Base-by-base conservation (phyloP, 2,888 invertebrate species). In the Lymantria monacha region DNA sequence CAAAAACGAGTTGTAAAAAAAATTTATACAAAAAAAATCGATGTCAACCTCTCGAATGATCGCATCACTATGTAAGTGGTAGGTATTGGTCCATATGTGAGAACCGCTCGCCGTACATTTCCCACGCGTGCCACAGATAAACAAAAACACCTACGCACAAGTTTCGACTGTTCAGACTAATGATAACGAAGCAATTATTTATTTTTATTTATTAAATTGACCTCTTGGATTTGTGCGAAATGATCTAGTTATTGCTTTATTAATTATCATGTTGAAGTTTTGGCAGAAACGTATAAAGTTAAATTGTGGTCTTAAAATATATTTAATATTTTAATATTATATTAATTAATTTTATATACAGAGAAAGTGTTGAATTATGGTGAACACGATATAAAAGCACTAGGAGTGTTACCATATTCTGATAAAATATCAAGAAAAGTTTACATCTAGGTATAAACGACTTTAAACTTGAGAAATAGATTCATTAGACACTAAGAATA, bases 51-150 rank as follows among this genome's bases (percentile, higher is more conserved):
- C 44, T 46, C 38, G 42, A 41, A n/a, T 46, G 22, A 46, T 46
- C 49, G 14, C 53, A 53, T 49, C 59, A 55, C 50, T 49, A 33
- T 10, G 10, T 54, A 45, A 51, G 50, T 61, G 55, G 60, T 58
- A 67, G 66, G 66, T 66, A 66, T 66, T 53, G 59, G 66, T 66
- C 69, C 56, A 70, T 66, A 74, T 79, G 79, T 81, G 82, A 76
- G 82, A 82, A 81, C 76, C 66, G 61, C 53, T 57, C 66, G 61
- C 51, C 66, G 67, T 66, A 62, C 72, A 71, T 70, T 87, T 87
- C 86, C 81, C 86, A 87, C 87, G 87, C 82, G 85, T 83, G 85
- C 82, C 69, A 56, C 66, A 67, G 67, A 76, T 78, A 80, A 83
- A 84, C 82, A 84, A 79, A 80, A 78, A 78, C 83, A 73, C 85